These are phyloP conservation scores for Anguilla japonica DNA, from an alignment of 2,113 vertebrate genomes.

Conservation along the genomic window DNA sequence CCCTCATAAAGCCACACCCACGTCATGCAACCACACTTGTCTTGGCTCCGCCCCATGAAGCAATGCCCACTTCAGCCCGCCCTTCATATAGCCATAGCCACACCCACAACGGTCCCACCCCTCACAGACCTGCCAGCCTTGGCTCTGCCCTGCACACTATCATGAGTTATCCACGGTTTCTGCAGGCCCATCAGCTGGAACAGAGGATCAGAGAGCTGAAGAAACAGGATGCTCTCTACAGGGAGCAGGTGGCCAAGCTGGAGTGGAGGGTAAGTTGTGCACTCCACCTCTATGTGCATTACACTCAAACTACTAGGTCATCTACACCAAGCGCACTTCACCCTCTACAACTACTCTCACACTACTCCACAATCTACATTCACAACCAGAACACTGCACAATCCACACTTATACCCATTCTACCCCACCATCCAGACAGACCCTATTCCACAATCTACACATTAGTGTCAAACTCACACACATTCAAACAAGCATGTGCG, in stretches of 20 bases:
- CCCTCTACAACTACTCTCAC: not conserved
- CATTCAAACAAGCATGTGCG: too few relatives aligned
- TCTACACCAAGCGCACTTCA: not conserved
- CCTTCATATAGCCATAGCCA: not conserved
- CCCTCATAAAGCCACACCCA: not conserved
- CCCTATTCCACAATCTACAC: too few relatives aligned
- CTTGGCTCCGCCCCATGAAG: too few relatives aligned
- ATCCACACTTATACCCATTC: too few relatives aligned
- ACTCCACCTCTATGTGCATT: not conserved
- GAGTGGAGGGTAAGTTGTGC: conserved; percentile 55
- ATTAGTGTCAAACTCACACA: too few relatives aligned
- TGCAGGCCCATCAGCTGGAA: conserved; percentile 64
- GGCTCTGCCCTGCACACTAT: too few relatives aligned
- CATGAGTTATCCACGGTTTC: not conserved
- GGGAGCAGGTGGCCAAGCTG: conserved; percentile 56
- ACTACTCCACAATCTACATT: too few relatives aligned
- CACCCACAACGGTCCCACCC: not conserved
- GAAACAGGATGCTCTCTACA: conserved; percentile 53
- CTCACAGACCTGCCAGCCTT: too few relatives aligned
- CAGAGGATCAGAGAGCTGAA: conserved; percentile 53
- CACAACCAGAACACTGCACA: too few relatives aligned
- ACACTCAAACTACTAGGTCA: not conserved
- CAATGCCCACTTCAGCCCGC: too few relatives aligned
- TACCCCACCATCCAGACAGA: too few relatives aligned
- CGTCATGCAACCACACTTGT: not conserved